A percentile compares a stretch with the other conserved stretches of the same genome.
These are phyloP conservation scores for Drosophila albomicans DNA, from an alignment of 1,140 invertebrate genomes.

Conservation along the genomic window DNA sequence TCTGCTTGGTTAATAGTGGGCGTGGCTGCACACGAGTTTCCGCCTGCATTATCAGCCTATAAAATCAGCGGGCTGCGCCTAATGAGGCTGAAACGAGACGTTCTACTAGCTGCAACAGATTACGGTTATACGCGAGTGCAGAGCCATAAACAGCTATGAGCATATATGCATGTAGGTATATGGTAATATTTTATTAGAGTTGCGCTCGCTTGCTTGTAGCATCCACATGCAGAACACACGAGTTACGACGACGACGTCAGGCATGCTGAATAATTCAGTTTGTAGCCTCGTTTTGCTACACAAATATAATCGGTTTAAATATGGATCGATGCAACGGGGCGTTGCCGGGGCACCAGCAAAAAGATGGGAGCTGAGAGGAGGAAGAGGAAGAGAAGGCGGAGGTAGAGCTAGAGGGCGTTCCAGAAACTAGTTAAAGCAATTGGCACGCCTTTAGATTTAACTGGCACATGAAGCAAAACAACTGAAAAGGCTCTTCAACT, in stretches of 20 bases:
- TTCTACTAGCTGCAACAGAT: not conserved
- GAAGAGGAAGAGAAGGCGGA: not conserved
- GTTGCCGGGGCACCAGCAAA: constrained; percentile 7
- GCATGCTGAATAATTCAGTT: constrained; percentile 48
- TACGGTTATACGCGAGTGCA: not conserved
- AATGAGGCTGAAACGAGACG: constrained; percentile 4
- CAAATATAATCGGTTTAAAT: constrained; percentile 71
- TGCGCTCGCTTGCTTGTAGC: not conserved
- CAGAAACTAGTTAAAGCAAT: constrained; percentile 61
- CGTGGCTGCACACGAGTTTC: constrained; percentile 33
- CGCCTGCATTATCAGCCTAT: constrained; percentile 28
- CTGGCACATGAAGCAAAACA: constrained; percentile 18
- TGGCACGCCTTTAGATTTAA: constrained; percentile 51
- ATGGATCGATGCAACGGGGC: constrained; percentile 72
- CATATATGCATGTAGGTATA: not conserved
- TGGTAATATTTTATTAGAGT: not conserved
- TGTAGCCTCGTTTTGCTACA: constrained; percentile 38
- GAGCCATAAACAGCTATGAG: no score
- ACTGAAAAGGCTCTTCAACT: not conserved
- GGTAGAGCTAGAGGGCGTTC: constrained; percentile 4
- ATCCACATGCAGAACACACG: constrained; percentile 9
- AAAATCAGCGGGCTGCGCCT: constrained; percentile 10
- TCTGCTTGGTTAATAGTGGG: not conserved
- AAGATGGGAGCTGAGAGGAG: no score
- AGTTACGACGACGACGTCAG: constrained; percentile 8